Base-by-base conservation (phyloP, 2,797 vertebrate species). In the Enteromius paludinosus region DNA sequence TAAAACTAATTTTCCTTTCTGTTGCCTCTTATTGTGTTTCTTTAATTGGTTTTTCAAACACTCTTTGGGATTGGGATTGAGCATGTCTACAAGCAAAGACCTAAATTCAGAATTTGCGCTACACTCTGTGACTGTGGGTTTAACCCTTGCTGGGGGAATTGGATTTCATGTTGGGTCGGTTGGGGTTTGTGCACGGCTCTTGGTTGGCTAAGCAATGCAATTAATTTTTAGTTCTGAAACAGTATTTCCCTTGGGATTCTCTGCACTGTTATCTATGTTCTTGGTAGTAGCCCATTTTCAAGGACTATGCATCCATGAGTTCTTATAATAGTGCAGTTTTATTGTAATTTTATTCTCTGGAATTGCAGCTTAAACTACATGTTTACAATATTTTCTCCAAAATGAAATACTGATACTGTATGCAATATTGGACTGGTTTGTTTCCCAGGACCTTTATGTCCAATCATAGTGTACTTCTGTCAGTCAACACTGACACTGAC, bases 21-120 rank as follows among this genome's bases (percentile, higher is more conserved):
- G 62, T 87, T 88, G 88, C 54, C 88, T 3, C 11, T 91, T 91
- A 92, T 91, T 87, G 85, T 87, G 68, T 89, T 90, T 76, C 78
- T 89, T 82, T 77, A 68, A 61, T 65, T 78, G 70, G 38, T 81
- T 82, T 81, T 88, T 91, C 89, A 14, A 61, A 47, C 68, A 25
- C 52, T 45, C 72, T 45, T 81, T 64, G 41, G 11, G 45, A 35
- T 81, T 64, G 41, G 11, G 45, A 35, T 68, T 11, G 23, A 28
- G 33, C 3, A n/a, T 65, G 82, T 49, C 82, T 33, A 17, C 41
- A 65, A 62, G 43, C 20, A 47, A 52, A 28, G 47, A 79, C n/a
- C n/a, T 66, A 17, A 85, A 64, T 70, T 76, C 56, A 52, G 54
- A 17, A 79, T 45, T 56, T 86, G 81, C 9, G 35, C 47, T 33